Evolutionary conservation across 2,113 vertebrate genomes (phyloP).

Genomic region (Myotis yumanensis): DNA sequence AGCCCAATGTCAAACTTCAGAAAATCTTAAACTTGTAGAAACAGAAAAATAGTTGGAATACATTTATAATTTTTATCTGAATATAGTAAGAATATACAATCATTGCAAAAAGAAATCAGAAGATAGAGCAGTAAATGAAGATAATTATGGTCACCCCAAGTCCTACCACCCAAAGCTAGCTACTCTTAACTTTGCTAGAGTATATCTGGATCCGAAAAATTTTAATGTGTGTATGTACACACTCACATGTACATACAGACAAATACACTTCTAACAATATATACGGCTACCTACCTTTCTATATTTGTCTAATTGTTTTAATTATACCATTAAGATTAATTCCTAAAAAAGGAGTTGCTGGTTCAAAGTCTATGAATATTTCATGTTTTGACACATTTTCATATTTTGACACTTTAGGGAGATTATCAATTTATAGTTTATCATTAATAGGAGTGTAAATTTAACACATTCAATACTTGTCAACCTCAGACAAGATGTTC

Average conservation of each 20-base stretch:
- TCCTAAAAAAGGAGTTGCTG: not conserved
- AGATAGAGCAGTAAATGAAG: not conserved
- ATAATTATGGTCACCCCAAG: not conserved
- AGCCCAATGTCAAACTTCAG: not conserved
- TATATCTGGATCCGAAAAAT: not conserved
- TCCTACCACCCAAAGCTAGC: not conserved
- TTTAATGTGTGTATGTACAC: not conserved
- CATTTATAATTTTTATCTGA: not conserved
- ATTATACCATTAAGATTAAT: not conserved
- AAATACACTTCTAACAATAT: not conserved
- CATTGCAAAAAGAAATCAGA: conserved; percentile 9
- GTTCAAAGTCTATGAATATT: conserved; percentile 25
- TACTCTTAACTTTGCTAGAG: not conserved
- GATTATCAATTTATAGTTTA: not conserved
- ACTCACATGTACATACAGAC: not conserved
- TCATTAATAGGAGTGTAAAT: not conserved
- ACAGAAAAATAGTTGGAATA: not conserved
- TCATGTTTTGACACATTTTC: conserved; percentile 35
- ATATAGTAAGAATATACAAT: not conserved
- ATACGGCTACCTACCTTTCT: not conserved
- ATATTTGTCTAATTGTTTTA: not conserved
- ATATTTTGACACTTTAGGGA: not conserved
- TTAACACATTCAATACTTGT: not conserved
- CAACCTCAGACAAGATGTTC: not conserved
- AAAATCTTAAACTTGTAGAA: not conserved